phyloP scores from a whole-genome alignment of 2,113 vertebrate genomes.

The Microtus ochrogaster region DNA sequence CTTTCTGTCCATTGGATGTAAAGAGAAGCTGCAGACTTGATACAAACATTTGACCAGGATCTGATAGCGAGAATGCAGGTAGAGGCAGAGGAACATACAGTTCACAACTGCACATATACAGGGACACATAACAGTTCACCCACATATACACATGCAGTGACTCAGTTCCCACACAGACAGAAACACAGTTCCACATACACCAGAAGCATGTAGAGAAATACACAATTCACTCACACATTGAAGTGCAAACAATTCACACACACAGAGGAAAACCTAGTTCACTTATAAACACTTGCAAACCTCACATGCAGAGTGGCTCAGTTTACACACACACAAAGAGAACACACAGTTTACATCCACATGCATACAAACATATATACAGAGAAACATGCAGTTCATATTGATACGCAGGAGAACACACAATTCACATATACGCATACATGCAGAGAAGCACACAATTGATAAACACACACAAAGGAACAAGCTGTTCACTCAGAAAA shows the following conservation, averaged over 20 bases:
- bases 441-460: neutral
- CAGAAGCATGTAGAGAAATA: neutral
- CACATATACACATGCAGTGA: no score
- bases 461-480: neutral
- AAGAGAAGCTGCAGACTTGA: neutral
- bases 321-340: neutral
- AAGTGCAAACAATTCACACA: neutral
- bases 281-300: neutral
- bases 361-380: neutral
- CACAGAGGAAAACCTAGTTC: neutral
- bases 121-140: neutral
- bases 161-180: neutral
- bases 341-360: neutral
- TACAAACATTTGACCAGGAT: neutral
- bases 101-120: neutral
- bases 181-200: neutral
- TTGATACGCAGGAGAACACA: neutral
- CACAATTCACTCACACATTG: neutral
- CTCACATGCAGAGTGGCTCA: neutral
- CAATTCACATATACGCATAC: neutral
- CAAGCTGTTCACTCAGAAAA: neutral
- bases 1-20: neutral
- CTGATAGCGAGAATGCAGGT: neutral
- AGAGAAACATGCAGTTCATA: neutral
- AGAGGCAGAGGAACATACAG: neutral